These are phyloP conservation scores for Scophthalmus maximus DNA, from an alignment of 2,113 vertebrate species.

Conservation along the genomic window DNA sequence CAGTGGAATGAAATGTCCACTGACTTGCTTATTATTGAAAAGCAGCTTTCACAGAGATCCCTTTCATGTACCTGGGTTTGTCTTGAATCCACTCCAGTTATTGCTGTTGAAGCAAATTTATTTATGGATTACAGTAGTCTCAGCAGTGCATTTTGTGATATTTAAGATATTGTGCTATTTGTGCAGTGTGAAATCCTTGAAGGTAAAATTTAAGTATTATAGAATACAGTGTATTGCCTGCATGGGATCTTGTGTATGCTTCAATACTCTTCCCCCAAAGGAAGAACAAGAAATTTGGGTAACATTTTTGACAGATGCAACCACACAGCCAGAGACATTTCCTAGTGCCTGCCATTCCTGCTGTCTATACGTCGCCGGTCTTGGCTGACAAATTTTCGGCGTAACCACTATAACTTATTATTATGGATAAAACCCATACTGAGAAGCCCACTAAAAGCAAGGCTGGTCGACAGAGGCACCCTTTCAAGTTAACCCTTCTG, in stretches of 20 bases:
- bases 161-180: neutral
- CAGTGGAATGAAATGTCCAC: conserved; percentile 18
- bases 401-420: conserved; percentile 72
- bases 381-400: conserved; percentile 77
- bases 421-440: conserved; percentile 70
- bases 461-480: conserved; percentile 78
- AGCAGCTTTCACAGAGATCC: conserved; percentile 25
- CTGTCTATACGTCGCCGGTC: conserved; percentile 48
- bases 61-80: conserved; percentile 44
- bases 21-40: conserved; percentile 39
- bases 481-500: conserved; percentile 80
- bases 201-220: neutral
- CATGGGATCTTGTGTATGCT: neutral
- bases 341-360: conserved; percentile 40
- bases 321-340: conserved; percentile 55
- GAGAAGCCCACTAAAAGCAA: conserved; percentile 72
- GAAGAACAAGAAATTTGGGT: neutral
- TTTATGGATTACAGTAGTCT: conserved; percentile 5
- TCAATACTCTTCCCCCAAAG: neutral
- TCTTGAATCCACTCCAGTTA: conserved; percentile 33
- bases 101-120: conserved; percentile 7
- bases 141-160: neutral
- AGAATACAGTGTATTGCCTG: neutral
- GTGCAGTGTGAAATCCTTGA: neutral
- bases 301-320: conserved; percentile 41